Evolutionary conservation across 2,113 vertebrate species (phyloP).

Genomic region (Forbesichthys papilliferus): DNA sequence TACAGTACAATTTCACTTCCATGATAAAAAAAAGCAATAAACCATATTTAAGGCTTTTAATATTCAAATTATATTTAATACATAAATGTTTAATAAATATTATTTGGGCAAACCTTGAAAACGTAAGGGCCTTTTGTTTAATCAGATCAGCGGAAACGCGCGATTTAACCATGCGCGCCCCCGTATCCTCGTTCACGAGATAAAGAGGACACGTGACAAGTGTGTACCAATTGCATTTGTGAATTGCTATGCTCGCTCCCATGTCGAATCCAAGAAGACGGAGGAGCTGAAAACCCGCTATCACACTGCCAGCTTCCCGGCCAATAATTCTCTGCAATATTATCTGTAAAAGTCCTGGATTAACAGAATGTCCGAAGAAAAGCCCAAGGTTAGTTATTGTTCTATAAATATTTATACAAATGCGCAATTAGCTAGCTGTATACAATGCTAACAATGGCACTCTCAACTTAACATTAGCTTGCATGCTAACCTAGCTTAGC

Average conservation of each 20-base stretch:
- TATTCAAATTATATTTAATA: no score
- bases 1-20: no score
- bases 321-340: constrained; percentile 10
- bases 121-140: constrained; percentile 1
- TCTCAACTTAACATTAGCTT: constrained; percentile 26
- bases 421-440: not conserved
- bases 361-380: constrained; percentile 86
- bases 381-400: constrained; percentile 82
- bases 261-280: constrained; percentile 55
- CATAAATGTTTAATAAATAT: no score
- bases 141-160: constrained; percentile 48
- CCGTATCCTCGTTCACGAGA: constrained; percentile 64
- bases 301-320: not conserved
- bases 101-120: no score
- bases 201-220: constrained; percentile 70
- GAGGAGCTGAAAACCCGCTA: constrained; percentile 62
- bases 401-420: no score
- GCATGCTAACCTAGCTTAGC: constrained; percentile 47
- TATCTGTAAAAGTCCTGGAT: constrained; percentile 1
- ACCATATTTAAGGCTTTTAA: no score
- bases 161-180: constrained; percentile 48
- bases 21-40: not conserved
- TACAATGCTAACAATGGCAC: not conserved
- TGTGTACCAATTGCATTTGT: constrained; percentile 68
- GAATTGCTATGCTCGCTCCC: constrained; percentile 75